Base-by-base conservation (phyloP, 2,888 invertebrate species). In the Alsophila aescularia region DNA sequence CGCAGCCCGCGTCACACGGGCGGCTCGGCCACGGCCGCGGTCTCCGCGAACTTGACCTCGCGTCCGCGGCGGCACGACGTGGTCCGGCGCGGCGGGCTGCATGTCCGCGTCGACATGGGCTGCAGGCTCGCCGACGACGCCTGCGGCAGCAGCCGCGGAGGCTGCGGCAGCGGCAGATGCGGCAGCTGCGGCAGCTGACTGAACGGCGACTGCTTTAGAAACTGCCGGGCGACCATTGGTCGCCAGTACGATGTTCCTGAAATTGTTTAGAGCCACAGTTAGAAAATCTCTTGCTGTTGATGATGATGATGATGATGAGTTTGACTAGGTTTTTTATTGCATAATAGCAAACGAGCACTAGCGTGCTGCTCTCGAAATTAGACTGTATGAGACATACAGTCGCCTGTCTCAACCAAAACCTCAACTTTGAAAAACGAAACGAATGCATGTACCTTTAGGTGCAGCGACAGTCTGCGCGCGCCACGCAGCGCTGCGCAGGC, bases 181-280 rank as follows among this genome's bases (percentile, higher is more conserved):
- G 85, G 79, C 10, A 52, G 58, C 34, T 43, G 51, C 24, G 43
- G 14, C 42, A 29, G 35, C 16, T 84, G 84, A 16, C 82, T 79
- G 85, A 95, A 95, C 48, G 95, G 95, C 40, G 95, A 95, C 60
- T 93, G 92, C 15, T 93, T 92, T 13, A 95, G 93, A 77, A 95
- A 95, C 81, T 95, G 96, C 54, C 94, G 95, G 21, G 95, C 95
- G 41, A 95, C 94, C 58, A 95, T 81, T 5, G 95, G 95, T 53
- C 94, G 92, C 95, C 95, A 95, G 70, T 93, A 92, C 42, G 93
- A 93, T 52, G 72, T 80, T 27, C 81, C 89, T 87, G 80, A 50
- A 62, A 57, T 24, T 14, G 10, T n/a, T 24, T 3, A 39, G 13
- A 13, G 5, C 0, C 1, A 8, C 7, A 21, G 7, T 6, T 18